Conservation (phyloP, 2,113 vertebrate species). For the Thymallus thymallus region DNA sequence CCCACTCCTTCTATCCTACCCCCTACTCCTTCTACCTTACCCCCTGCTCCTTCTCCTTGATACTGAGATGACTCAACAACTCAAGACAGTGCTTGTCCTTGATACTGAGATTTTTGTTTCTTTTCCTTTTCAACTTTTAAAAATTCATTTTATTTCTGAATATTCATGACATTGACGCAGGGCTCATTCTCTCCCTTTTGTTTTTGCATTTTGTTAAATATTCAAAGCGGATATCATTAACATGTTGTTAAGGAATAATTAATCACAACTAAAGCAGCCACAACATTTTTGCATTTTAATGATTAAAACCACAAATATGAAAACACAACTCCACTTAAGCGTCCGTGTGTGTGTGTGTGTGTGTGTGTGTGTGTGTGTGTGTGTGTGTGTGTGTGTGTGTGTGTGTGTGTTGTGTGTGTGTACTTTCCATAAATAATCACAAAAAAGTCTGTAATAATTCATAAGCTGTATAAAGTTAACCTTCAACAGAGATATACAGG, state of each 20-base stretch:
- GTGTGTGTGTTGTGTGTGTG: constrained; percentile 6
- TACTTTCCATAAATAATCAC: neutral
- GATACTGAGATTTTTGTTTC: constrained; percentile 3
- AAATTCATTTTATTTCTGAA: constrained; percentile 48
- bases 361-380: too few relatives aligned
- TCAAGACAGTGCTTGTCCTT: too few relatives aligned
- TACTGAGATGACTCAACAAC: too few relatives aligned
- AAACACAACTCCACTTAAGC: constrained; percentile 52
- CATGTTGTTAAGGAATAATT: constrained; percentile 94
- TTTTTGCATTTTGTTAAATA: constrained; percentile 77
- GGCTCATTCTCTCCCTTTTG: constrained; percentile 58
- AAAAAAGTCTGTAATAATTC: too few relatives aligned
- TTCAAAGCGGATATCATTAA: constrained; percentile 87
- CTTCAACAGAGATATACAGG: too few relatives aligned
- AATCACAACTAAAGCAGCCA: constrained; percentile 87
- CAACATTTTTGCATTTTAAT: constrained; percentile 83
- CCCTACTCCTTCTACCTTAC: too few relatives aligned
- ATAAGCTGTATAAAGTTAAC: too few relatives aligned
- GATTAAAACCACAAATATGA: constrained; percentile 89
- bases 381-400: too few relatives aligned
- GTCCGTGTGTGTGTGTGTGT: too few relatives aligned
- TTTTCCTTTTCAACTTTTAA: constrained; percentile 11
- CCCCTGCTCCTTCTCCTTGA: too few relatives aligned
- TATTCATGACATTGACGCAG: constrained; percentile 68
- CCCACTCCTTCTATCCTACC: too few relatives aligned